phyloP scores from a whole-genome alignment of 2,888 invertebrate species.

The Ornithoptera alexandrae region DNA sequence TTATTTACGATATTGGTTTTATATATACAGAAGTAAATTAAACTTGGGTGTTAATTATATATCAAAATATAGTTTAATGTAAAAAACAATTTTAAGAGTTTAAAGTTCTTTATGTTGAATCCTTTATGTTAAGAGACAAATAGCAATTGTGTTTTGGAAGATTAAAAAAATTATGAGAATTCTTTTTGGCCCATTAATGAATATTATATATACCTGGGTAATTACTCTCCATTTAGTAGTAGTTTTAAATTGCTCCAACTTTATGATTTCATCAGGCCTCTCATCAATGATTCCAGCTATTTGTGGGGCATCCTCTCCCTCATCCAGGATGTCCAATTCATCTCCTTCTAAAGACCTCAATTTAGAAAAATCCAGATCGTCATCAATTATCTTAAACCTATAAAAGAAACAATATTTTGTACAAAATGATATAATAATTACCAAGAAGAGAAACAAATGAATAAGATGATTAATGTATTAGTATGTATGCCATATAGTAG shows the following conservation, averaged over 20 bases:
- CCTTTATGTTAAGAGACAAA: too few species aligned
- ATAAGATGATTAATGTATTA: too few species aligned
- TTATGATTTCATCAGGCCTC: slow-evolving; percentile 82
- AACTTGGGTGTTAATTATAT: too few species aligned
- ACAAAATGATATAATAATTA: not conserved
- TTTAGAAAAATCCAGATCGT: slow-evolving; percentile 85
- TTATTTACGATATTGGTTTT: too few species aligned
- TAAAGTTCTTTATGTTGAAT: too few species aligned
- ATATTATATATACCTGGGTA: slow-evolving; percentile 52
- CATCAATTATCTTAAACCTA: slow-evolving; percentile 92
- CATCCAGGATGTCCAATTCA: slow-evolving; percentile 83
- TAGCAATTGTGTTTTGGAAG: not conserved
- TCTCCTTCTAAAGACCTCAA: slow-evolving; percentile 81
- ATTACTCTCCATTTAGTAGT: slow-evolving; percentile 73
- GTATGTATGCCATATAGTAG: too few species aligned
- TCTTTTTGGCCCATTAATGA: not conserved
- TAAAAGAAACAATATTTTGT: slow-evolving; percentile 39
- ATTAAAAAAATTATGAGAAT: not conserved
- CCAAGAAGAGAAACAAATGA: not conserved
- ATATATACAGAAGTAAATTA: too few species aligned
- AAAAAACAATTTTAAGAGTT: too few species aligned
- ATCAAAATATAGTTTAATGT: too few species aligned
- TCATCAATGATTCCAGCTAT: slow-evolving; percentile 94
- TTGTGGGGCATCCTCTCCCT: slow-evolving; percentile 93
- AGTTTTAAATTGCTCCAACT: slow-evolving; percentile 62